A percentile compares a stretch with the other conserved stretches of the same genome.
These are phyloP conservation scores for Acanthopleura granulata DNA, from an alignment of 2,888 invertebrate species.

Conservation along the genomic window DNA sequence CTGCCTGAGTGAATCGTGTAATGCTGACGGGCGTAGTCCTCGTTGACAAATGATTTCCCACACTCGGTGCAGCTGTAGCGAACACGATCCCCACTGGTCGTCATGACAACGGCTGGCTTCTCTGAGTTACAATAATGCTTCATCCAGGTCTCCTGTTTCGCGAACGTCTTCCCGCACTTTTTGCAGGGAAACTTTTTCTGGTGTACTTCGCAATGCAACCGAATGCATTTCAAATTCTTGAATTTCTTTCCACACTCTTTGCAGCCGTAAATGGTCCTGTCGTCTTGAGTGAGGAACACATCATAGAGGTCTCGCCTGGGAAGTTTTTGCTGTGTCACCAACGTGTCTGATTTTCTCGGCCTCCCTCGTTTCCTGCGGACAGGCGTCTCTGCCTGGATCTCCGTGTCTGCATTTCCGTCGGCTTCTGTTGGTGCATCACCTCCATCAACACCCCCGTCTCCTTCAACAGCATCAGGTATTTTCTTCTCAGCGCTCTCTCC, in stretches of 20 bases:
- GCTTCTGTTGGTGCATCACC: background rate
- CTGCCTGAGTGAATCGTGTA: background rate
- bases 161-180: conserved; percentile 62
- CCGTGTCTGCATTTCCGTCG: background rate
- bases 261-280: conserved; percentile 43
- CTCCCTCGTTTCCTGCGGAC: background rate
- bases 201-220: conserved; percentile 70
- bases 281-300: background rate
- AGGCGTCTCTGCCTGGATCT: background rate
- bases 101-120: conserved; percentile 21
- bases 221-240: conserved; percentile 70
- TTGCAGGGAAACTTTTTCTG: conserved; percentile 65
- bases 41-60: conserved; percentile 34
- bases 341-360: background rate
- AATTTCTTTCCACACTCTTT: conserved; percentile 68
- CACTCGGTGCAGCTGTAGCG: conserved; percentile 46
- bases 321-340: background rate
- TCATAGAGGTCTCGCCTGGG: background rate
- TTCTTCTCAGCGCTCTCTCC: no score
- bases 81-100: conserved; percentile 31
- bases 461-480: background rate
- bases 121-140: conserved; percentile 46
- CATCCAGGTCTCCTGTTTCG: conserved; percentile 57
- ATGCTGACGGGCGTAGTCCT: conserved; percentile 33
- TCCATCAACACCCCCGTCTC: background rate